Percentiles rank a stretch among this genome's conserved stretches.
Conservation (phyloP, 2,797 vertebrate genomes). For the Manis javanica region DNA sequence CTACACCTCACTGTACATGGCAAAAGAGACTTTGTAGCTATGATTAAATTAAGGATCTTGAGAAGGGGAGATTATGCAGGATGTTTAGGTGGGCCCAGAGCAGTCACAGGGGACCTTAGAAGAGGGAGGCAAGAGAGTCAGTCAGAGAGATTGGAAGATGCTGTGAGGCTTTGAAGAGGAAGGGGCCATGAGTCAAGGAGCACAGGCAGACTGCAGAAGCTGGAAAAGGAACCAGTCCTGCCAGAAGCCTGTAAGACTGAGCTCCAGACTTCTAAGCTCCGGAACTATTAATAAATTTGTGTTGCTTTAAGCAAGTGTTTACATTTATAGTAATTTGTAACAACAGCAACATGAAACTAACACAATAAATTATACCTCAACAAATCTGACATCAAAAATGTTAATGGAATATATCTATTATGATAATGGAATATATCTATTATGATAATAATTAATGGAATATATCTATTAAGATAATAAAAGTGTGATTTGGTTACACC, state of each 20-base stretch:
- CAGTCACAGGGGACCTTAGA: background rate
- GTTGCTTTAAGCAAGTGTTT: constrained; percentile 6
- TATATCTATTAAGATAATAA: background rate
- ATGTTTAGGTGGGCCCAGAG: background rate
- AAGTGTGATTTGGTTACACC: background rate
- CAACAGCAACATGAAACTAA: constrained; percentile 20
- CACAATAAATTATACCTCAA: background rate
- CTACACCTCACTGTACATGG: background rate
- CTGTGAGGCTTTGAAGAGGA: background rate
- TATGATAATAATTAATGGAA: background rate
- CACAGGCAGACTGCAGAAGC: background rate
- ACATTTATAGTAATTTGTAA: constrained; percentile 18
- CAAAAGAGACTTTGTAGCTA: background rate
- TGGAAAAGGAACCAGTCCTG: background rate
- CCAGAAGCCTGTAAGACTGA: background rate
- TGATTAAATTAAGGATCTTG: background rate
- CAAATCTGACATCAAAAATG: background rate
- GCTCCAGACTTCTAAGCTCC: background rate
- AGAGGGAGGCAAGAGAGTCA: background rate
- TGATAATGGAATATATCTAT: background rate
- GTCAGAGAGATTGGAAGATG: background rate
- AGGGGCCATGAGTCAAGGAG: background rate
- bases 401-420: constrained; percentile 8
- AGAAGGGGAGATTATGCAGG: background rate
- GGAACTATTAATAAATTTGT: background rate